A percentile compares a stretch with the other conserved stretches of the same genome.
Evolutionary conservation across 53 echinoderm and acorn worm genomes (phyloP).

Genomic region (Paracentrotus lividus): DNA sequence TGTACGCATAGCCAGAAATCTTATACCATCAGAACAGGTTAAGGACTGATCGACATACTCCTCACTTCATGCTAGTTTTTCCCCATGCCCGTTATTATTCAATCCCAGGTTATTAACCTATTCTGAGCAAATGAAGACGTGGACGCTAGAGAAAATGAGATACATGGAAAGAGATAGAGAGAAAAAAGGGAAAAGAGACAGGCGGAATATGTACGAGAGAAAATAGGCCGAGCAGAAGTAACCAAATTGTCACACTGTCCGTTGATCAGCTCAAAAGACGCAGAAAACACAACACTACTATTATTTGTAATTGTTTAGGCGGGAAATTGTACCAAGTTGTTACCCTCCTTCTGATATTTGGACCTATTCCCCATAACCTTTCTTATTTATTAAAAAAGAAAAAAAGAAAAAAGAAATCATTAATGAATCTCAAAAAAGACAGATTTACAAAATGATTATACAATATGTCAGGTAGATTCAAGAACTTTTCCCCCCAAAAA

Average conservation of each 20-base stretch:
- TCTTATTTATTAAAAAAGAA: no score
- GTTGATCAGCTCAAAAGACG: not conserved
- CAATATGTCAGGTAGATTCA: no score
- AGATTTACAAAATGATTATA: no score
- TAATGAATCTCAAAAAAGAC: no score
- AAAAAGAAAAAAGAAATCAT: no score
- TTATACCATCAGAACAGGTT: no score
- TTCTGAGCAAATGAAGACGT: not conserved
- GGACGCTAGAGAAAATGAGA: not conserved
- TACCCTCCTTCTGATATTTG: not conserved
- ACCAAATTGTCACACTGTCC: not conserved
- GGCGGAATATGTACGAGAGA: not conserved
- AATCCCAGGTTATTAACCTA: conserved; percentile 25
- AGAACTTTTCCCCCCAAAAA: no score
- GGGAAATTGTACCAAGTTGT: not conserved
- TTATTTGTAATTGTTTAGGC: not conserved
- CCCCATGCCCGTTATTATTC: not conserved
- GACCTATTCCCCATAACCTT: no score
- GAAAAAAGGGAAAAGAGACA: not conserved
- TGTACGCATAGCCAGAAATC: no score
- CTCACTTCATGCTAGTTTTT: not conserved
- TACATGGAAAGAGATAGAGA: not conserved
- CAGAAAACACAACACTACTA: no score
- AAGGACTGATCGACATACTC: not conserved
- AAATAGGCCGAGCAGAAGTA: conserved; percentile 59